These are phyloP conservation scores for Drosophila kanekoi DNA, from an alignment of 2,888 invertebrate genomes.

Conservation along the genomic window DNA sequence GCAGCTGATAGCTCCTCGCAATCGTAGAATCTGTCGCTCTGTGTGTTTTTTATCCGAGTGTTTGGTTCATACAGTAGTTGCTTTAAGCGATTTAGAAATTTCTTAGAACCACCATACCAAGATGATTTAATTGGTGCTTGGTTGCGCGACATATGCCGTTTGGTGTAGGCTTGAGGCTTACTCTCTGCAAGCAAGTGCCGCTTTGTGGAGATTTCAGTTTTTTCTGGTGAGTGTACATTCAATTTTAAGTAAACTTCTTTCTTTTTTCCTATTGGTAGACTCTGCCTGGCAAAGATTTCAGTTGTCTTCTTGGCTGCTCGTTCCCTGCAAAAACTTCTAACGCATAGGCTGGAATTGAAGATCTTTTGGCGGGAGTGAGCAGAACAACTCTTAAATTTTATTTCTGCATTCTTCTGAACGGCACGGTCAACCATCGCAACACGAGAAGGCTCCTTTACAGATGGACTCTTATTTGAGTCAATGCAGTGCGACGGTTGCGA, in stretches of 20 bases:
- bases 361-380: neutral
- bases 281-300: neutral
- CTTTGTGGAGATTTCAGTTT: neutral
- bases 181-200: neutral
- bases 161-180: neutral
- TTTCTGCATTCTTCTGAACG: neutral
- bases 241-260: neutral
- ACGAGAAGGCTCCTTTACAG: neutral
- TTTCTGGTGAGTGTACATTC: neutral
- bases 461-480: neutral
- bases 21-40: constrained; percentile 1
- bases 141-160: neutral
- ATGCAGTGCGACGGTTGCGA: neutral
- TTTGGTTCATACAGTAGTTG: neutral
- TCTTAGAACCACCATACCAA: neutral
- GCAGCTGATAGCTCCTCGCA: neutral
- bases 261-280: neutral
- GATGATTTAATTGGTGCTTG: neutral
- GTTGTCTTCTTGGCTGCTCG: neutral
- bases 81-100: neutral
- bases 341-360: neutral
- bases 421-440: neutral
- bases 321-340: too few relatives aligned
- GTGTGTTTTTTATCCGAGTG: neutral
- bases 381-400: neutral